Evolutionary conservation across 1,140 invertebrate species (phyloP), one percentile per base, ranked within the genome.

Genomic region (Drosophila melanogaster): DNA sequence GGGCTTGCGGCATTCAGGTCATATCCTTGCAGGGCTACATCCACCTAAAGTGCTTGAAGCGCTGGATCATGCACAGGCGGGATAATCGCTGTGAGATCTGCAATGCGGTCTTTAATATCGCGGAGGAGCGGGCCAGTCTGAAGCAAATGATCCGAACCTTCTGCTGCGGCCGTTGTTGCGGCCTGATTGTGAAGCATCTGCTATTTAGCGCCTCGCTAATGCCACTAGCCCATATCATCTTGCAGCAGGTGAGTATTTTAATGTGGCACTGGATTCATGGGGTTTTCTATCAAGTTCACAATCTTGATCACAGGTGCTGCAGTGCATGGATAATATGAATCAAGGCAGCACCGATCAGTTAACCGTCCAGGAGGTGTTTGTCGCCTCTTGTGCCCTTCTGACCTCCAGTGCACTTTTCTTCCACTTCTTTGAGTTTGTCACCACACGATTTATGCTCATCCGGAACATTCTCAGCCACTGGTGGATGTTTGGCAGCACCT

Each of bases 401-500:
- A 91, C 90, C 7, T 91, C 90, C 38, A 91, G 90, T 44, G 84
- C 79, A 1, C 59, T 92, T 7, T 92, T 92, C 56, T 92, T 92
- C 30, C 84, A 92, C 44, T 90, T 91, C 24, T 91, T 92, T 15
- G 90, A 92, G 47, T 92, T 90, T 50, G 77, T 87, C 43, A 90
- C 90, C 8, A 91, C 84, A 5, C 90, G 90, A 8, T 80, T 79
- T 12, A 51, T 92, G 10, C 56, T 91, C 12, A 87, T 92, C 38
- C 76, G 87, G 6, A 91, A 90, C 33, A 89, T 91, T 43, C 46
- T 92, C 53, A 66, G 84, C 5, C 90, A 92, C 46, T 92, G 90
- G 90, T 92, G 90, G 90, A 79, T 86, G 77, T 92, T 92, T 49
- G 90, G 90, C 44, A 90, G 81, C 59, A 77, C 84, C 14, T 79